Evolutionary conservation across 2,888 invertebrate species (phyloP), one percentile per base, ranked within the genome.

Genomic region (Troides helena): DNA sequence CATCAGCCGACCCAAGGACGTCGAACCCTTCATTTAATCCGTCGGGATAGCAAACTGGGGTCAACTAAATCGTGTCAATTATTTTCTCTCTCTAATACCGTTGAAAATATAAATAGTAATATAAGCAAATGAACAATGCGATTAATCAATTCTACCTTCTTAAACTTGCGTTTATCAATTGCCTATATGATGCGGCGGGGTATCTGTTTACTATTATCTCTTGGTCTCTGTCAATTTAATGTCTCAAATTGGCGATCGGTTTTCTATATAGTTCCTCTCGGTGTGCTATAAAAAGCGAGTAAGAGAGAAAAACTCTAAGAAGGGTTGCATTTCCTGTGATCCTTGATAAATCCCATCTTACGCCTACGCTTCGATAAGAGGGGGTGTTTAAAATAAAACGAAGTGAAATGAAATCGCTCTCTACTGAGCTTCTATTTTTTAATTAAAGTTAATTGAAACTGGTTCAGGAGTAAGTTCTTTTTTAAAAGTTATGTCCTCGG

Each of bases 1-100:
- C 65, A 23, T 65, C 65, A 65, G 39, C 61, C 43, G 58, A 23
- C 65, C 21, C 57, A 43, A 7, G 50, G 65, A 65, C 53, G 53
- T 18, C 56, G 57, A 23, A 65, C 58, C 65, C 58, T 58, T 65
- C 65, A 65, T 65, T 58, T 65, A 58, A 65, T 65, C 65, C 65
- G 23, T 23, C 58, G 25, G 58, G 43, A 58, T 58, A 58, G 57
- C 57, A 21, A 58, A 58, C 57, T 8, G 57, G 23, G 57, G 57
- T 58, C 57, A 23, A 25, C 23, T 58, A 58, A 58, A 58, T 58
- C 57, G 57, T 14, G 53, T 53, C 18, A 53, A 53, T 53, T 53
- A 53, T 53, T 53, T 6, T 53, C 53, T n/a, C 30, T 30, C n/a
- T 18, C 53, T 53, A 53, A 53, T 53, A 53, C 53, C 1, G 53